Percentiles rank a stretch among this genome's conserved stretches.
phyloP scores from a whole-genome alignment of 2,888 invertebrate genomes.

The Blera fallax region DNA sequence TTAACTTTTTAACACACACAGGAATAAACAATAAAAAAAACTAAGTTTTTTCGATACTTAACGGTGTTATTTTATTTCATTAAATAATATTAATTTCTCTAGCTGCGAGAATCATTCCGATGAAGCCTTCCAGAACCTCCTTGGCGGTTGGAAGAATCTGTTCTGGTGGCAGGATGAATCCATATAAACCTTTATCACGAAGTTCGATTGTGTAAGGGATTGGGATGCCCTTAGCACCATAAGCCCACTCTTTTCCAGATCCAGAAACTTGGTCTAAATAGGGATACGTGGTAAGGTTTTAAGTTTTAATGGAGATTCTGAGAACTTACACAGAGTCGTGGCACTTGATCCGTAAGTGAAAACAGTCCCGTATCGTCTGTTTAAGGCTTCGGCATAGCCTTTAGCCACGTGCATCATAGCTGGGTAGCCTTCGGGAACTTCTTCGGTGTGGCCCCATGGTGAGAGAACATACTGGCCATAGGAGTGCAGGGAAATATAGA shows the following conservation, averaged over 20 bases:
- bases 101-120: constrained; percentile 83
- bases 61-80: neutral
- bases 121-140: constrained; percentile 84
- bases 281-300: neutral
- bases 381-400: constrained; percentile 83
- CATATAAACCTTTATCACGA: constrained; percentile 86
- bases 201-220: constrained; percentile 84
- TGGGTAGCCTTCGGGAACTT: constrained; percentile 82
- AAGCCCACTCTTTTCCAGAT: constrained; percentile 83
- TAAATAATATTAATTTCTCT: constrained; percentile 74
- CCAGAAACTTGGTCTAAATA: constrained; percentile 81
- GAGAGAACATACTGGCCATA: constrained; percentile 85
- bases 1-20: constrained; percentile 34
- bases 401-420: constrained; percentile 83
- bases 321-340: constrained; percentile 83
- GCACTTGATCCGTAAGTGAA: constrained; percentile 84
- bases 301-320: neutral
- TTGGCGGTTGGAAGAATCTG: constrained; percentile 85
- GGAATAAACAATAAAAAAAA: constrained; percentile 31
- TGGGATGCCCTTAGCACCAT: constrained; percentile 83
- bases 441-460: constrained; percentile 84
- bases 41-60: neutral
- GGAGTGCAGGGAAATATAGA: constrained; percentile 85
- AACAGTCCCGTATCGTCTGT: constrained; percentile 82
- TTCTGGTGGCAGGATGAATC: constrained; percentile 86